Base-by-base conservation (phyloP, 2,888 invertebrate species). In the Pristionchus arcanus region DNA sequence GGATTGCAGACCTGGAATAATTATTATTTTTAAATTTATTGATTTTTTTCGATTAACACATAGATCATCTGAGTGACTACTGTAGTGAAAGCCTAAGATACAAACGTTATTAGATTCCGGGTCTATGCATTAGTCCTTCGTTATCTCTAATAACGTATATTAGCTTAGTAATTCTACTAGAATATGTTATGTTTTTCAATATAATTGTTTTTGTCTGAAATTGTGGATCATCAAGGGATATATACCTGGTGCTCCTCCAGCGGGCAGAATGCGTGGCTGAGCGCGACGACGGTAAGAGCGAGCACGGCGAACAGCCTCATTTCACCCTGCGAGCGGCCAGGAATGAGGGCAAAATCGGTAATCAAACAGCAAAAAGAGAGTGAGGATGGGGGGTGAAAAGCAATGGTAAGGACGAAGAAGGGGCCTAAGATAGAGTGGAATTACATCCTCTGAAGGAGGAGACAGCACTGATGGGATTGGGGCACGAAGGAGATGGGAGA, bases 241-340 rank as follows among this genome's bases (percentile, higher is more conserved):
- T 25, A 2, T 77, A 81, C 81, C 49, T 81, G 81, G 49, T 81
- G 81, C 28, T 81, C 28, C 49, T 49, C 25, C 15, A 81, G 81
- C 28, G 81, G 81, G 7, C 81, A 81, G 81, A 81, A 81, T 4
- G 81, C 81, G 4, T 81, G 28, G n/a, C 42, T 28, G 28, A 81
- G 28, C 5, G 81, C 42, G 1, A 49, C n/a, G 81, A 53, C n/a
- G 49, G 49, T 13, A 1, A 81, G 81, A 53, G 49, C 81, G 49
- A 81, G 49, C 16, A 49, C 49, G 81, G 16, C 9, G 21, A 37
- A 37, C 49, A 81, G 81, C 49, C 49, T 81, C 92, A n/a, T 42
- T 87, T 85, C 87, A 94, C 93, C 90, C 93, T 93, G 53, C 91
- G 87, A 71, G 42, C 90, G 89, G 85, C 92, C 92, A 13, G 90